phyloP scores from a whole-genome alignment of 1,140 invertebrate genomes.

The Lucilia cuprina region DNA sequence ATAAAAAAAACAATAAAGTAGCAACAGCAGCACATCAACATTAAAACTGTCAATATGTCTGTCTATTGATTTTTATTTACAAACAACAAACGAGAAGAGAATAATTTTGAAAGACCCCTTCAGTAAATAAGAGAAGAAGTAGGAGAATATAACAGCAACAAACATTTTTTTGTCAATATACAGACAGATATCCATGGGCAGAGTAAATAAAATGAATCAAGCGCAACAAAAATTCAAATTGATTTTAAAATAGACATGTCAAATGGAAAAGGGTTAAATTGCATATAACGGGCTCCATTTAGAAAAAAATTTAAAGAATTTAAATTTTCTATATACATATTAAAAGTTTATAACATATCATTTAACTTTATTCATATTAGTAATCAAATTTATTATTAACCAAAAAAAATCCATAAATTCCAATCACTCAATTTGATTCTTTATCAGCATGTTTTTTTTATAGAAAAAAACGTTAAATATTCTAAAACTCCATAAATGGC shows the following conservation, averaged over 20 bases:
- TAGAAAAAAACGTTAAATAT: neutral
- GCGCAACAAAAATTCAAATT: neutral
- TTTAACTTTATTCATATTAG: too few species aligned
- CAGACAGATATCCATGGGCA: neutral
- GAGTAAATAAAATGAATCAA: neutral
- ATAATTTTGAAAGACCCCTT: neutral
- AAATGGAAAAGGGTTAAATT: too few species aligned
- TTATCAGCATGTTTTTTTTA: too few species aligned
- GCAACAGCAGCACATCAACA: neutral
- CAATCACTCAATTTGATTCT: too few species aligned
- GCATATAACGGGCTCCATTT: too few species aligned
- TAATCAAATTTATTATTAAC: too few species aligned
- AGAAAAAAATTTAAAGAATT: too few species aligned
- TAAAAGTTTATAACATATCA: too few species aligned
- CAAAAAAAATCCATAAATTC: too few species aligned
- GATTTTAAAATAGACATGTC: too few species aligned
- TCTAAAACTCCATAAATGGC: neutral
- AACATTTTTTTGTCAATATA: neutral
- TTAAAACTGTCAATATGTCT: neutral
- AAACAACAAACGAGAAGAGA: neutral
- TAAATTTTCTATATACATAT: too few species aligned
- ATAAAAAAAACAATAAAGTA: neutral
- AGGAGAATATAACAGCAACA: neutral
- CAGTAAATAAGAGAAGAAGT: neutral
- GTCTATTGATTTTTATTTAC: slow-evolving; percentile 14